Evolutionary conservation across 2,113 vertebrate species (phyloP), one percentile per base, ranked within the genome.

Genomic region (Coryphaenoides rupestris): DNA sequence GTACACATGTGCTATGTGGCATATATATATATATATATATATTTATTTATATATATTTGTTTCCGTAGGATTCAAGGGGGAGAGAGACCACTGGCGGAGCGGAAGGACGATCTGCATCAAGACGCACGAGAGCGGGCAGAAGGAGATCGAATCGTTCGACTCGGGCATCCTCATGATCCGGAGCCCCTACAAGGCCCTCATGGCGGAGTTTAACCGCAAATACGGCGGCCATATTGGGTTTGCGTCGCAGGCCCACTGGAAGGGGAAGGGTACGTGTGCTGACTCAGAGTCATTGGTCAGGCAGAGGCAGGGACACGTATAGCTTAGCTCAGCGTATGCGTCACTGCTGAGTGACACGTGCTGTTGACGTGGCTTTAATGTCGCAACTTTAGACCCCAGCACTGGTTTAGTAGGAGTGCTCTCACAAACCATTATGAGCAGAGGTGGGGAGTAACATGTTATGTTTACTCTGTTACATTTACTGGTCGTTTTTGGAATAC

Each of bases 181-280:
- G 0, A 97, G 96, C 88, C 97, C 97, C 5, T 99, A 98, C 89
- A 98, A 98, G 78, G 95, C 96, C 0, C 93, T 99, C 19, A 98
- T 98, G 95, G 97, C 97, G 0, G 97, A 99, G 77, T 99, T 99
- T 87, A 99, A 99, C 81, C 93, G 97, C 66, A 98, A 98, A 28
- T 97, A 97, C 0, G 96, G 96, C 0, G 96, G 96, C 0, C 97
- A 98, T 83, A 93, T 98, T 52, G 97, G 96, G 71, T 99, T 98
- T 2, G 97, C 97, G 0, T 94, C 96, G 0, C 95, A 95, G 0
- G 92, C 96, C 17, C 95, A 98, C 84, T 98, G 97, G 97, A 95
- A 85, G 72, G 97, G 97, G 45, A 98, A 95, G 94, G 97, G 97
- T 98, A 84, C 87, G 87, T 63, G 2, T 19, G 46, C 58, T 2